Percentiles rank a stretch among this genome's conserved stretches.
Conservation (phyloP, 2,888 invertebrate species). For the Dasysyrphus tricinctus region DNA sequence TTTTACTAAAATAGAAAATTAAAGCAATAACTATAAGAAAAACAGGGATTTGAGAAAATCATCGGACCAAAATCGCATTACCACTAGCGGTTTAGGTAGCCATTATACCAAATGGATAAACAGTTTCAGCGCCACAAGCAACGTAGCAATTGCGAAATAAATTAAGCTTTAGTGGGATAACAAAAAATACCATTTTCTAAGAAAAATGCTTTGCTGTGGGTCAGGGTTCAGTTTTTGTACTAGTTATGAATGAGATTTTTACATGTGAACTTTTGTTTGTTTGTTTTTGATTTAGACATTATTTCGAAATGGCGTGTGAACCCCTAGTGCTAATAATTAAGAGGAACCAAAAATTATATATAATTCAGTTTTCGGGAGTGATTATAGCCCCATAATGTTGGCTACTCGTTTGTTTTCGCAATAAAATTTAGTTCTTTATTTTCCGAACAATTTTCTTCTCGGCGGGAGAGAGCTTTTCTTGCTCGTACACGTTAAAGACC, state of each 20-base stretch:
- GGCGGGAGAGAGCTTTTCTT: neutral
- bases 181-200: neutral
- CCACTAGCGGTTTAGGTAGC: constrained; percentile 5
- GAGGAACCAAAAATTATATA: neutral
- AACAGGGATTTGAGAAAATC: constrained; percentile 51
- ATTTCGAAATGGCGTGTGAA: constrained; percentile 32
- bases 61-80: constrained; percentile 23
- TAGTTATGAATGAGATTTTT: constrained; percentile 35
- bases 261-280: constrained; percentile 11
- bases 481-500: neutral
- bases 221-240: neutral
- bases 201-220: neutral
- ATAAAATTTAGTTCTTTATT: constrained; percentile 9
- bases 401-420: neutral
- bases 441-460: neutral
- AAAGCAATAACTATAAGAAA: constrained; percentile 37
- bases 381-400: neutral
- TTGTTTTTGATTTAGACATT: constrained; percentile 29
- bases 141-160: neutral
- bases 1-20: constrained; percentile 11
- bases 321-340: neutral
- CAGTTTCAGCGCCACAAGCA: neutral
- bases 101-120: constrained; percentile 29
- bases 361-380: neutral
- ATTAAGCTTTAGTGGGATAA: neutral